Percentiles rank a stretch among this genome's conserved stretches.
These are phyloP conservation scores for Rhabdophis nuchalis DNA, from an alignment of 2,797 vertebrate species.

Conservation along the genomic window DNA sequence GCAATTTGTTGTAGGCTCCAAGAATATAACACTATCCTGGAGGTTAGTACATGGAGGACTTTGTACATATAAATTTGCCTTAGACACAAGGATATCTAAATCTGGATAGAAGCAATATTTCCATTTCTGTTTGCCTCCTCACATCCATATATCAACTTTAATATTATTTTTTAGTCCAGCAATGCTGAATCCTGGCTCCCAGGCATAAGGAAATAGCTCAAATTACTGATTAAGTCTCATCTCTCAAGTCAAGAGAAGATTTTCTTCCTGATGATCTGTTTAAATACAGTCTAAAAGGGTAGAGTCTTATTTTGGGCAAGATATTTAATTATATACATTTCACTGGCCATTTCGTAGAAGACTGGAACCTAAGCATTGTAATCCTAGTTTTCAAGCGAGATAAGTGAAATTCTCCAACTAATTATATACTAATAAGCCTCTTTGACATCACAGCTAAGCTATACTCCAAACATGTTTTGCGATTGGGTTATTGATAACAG, in stretches of 20 bases:
- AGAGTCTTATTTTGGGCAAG: not conserved
- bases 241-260: not conserved
- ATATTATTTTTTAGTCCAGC: not conserved
- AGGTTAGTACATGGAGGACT: not conserved
- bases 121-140: not conserved
- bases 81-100: not conserved
- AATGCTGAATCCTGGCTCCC: not conserved
- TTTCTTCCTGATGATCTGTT: not conserved
- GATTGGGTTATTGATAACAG: not conserved
- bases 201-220: not conserved
- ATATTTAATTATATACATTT: not conserved
- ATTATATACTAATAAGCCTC: not conserved
- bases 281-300: not conserved
- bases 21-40: not conserved
- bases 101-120: not conserved
- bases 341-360: not conserved
- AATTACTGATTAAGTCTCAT: not conserved
- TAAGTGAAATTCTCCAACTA: not conserved
- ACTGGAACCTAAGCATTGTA: not conserved
- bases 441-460: not conserved
- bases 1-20: not conserved
- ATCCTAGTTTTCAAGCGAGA: not conserved
- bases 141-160: not conserved
- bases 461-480: not conserved
- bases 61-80: not conserved